phyloP scores from a whole-genome alignment of 2,888 invertebrate genomes.

The Tenthredo notha region DNA sequence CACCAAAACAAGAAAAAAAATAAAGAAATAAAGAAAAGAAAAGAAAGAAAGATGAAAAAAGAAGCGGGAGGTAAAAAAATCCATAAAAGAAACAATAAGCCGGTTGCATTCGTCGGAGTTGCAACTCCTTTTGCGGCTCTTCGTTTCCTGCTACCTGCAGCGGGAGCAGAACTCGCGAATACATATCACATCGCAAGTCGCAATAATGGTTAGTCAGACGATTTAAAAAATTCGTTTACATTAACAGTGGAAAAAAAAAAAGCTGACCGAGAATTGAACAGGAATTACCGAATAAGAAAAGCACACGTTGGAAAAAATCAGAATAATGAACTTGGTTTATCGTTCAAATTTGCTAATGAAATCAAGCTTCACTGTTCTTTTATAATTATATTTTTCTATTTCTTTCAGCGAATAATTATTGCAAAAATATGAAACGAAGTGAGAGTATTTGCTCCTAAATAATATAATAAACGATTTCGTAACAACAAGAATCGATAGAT shows the following conservation, averaged over 20 bases:
- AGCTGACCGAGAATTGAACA: neutral
- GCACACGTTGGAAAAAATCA: neutral
- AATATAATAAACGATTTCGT: neutral
- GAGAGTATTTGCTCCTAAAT: neutral
- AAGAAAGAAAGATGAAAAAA: neutral
- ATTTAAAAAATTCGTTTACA: neutral
- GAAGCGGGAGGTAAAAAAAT: neutral
- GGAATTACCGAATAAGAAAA: neutral
- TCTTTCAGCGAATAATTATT: neutral
- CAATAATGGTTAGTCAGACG: neutral
- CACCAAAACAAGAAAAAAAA: neutral
- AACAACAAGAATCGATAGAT: neutral
- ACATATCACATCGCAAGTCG: conserved; percentile 13
- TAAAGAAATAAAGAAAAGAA: neutral
- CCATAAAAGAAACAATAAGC: conserved; percentile 14
- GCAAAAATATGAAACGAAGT: neutral
- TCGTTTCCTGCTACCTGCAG: conserved; percentile 10
- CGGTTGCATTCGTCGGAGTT: conserved; percentile 2
- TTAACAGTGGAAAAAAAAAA: neutral
- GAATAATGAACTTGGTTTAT: neutral
- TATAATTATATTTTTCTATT: too few relatives aligned
- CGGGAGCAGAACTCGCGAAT: neutral
- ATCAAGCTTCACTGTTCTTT: neutral
- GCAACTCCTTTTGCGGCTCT: conserved; percentile 39
- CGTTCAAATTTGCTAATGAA: neutral